A percentile compares a stretch with the other conserved stretches of the same genome.
Evolutionary conservation across 1,140 invertebrate genomes (phyloP).

Genomic region (Brachionus manjavacas): DNA sequence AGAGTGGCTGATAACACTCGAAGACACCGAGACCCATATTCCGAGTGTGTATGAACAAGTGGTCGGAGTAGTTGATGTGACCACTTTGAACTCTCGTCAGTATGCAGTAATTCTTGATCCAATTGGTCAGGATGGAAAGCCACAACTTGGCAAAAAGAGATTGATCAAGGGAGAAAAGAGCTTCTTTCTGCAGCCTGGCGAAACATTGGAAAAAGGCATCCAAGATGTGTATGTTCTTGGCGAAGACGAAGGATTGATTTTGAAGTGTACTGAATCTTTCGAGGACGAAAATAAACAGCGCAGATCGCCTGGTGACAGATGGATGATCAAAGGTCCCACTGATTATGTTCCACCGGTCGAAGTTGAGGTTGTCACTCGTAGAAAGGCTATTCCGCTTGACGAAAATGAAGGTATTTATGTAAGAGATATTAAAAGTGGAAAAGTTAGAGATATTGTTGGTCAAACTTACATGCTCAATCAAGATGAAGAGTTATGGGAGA

Average conservation of each 20-base stretch:
- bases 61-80: constrained; percentile 57
- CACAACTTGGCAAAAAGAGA: constrained; percentile 56
- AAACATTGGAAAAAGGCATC: constrained; percentile 58
- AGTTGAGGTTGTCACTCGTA: constrained; percentile 59
- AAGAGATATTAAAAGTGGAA: constrained; percentile 59
- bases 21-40: constrained; percentile 60
- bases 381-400: constrained; percentile 60
- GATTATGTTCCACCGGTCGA: constrained; percentile 61
- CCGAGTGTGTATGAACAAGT: constrained; percentile 61
- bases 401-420: constrained; percentile 63
- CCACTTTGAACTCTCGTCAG: constrained; percentile 58
- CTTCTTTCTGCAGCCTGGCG: constrained; percentile 60
- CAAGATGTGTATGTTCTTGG: constrained; percentile 59
- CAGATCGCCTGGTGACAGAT: constrained; percentile 58
- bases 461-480: constrained; percentile 61
- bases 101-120: constrained; percentile 61
- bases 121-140: constrained; percentile 56
- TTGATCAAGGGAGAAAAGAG: constrained; percentile 57
- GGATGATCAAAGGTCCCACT: constrained; percentile 60
- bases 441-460: constrained; percentile 59
- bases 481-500: constrained; percentile 62
- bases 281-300: constrained; percentile 49
- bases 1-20: constrained; percentile 60
- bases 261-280: constrained; percentile 58
- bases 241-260: constrained; percentile 60